Conservation (phyloP, 2,797 vertebrate genomes). For the Psittacula echo region DNA sequence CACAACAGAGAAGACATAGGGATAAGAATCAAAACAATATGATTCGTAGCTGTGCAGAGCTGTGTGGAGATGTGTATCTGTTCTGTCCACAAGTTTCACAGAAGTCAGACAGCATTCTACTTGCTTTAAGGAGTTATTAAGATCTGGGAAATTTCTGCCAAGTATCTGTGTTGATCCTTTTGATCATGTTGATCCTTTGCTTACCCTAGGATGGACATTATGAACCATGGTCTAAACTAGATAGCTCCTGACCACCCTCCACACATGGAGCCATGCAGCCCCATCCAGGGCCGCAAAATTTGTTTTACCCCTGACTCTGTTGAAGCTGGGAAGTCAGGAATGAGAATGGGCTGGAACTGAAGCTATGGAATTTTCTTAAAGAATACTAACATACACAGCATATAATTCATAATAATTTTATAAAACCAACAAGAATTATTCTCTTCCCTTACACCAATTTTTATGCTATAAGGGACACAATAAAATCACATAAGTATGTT, state of each 20-base stretch:
- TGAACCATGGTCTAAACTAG: not conserved
- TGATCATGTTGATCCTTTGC: not conserved
- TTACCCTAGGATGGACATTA: not conserved
- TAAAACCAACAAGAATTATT: not conserved
- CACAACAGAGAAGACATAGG: not conserved
- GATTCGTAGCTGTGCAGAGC: not conserved
- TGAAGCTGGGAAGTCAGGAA: not conserved
- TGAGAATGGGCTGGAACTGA: not conserved
- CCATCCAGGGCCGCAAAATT: not conserved
- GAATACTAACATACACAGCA: not conserved
- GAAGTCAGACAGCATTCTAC: not conserved
- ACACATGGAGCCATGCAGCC: rapidly evolving
- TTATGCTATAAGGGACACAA: not conserved
- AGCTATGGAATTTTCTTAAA: not conserved
- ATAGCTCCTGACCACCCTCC: not conserved
- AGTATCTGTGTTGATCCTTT: not conserved
- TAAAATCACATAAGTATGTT: not conserved
- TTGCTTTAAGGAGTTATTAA: not conserved
- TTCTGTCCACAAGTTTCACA: not conserved
- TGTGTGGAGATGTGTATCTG: not conserved
- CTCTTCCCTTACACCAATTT: not conserved
- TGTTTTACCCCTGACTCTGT: not conserved
- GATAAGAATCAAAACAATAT: not conserved
- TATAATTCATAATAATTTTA: not conserved
- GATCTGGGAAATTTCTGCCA: not conserved